These are phyloP conservation scores for Heteropelma amictum DNA, from an alignment of 2,888 invertebrate genomes.

Conservation along the genomic window DNA sequence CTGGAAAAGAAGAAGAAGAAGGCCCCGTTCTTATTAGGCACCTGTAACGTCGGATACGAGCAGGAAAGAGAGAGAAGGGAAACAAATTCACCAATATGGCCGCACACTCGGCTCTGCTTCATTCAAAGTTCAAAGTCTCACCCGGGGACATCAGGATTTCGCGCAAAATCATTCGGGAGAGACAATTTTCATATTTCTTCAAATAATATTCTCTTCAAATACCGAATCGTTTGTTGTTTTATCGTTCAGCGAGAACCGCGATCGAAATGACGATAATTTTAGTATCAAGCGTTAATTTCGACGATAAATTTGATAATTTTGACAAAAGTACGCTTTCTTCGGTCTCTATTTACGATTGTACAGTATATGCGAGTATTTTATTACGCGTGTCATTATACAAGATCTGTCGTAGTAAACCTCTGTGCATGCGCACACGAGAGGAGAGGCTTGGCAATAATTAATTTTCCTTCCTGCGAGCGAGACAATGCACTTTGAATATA, in stretches of 20 bases:
- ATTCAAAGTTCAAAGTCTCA: constrained; percentile 5
- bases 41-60: constrained; percentile 13
- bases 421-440: not conserved
- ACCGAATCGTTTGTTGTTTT: too few relatives aligned
- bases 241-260: too few relatives aligned
- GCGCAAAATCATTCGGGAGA: too few relatives aligned
- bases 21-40: constrained; percentile 43
- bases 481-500: constrained; percentile 49
- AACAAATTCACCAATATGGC: constrained; percentile 28
- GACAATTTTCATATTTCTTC: too few relatives aligned
- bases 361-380: not conserved
- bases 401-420: constrained; percentile 9
- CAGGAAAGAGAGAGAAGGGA: not conserved
- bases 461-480: constrained; percentile 17
- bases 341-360: not conserved
- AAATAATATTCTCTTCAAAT: too few relatives aligned
- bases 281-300: too few relatives aligned
- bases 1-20: constrained; percentile 27
- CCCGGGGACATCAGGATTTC: too few relatives aligned
- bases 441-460: constrained; percentile 20
- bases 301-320: too few relatives aligned
- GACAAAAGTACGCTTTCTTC: too few relatives aligned
- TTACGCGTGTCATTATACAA: not conserved
- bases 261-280: too few relatives aligned
- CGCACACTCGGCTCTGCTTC: not conserved